Percentiles rank a stretch among this genome's conserved stretches.
Evolutionary conservation across 2,113 vertebrate species (phyloP).

Genomic region (Chloebia gouldiae): DNA sequence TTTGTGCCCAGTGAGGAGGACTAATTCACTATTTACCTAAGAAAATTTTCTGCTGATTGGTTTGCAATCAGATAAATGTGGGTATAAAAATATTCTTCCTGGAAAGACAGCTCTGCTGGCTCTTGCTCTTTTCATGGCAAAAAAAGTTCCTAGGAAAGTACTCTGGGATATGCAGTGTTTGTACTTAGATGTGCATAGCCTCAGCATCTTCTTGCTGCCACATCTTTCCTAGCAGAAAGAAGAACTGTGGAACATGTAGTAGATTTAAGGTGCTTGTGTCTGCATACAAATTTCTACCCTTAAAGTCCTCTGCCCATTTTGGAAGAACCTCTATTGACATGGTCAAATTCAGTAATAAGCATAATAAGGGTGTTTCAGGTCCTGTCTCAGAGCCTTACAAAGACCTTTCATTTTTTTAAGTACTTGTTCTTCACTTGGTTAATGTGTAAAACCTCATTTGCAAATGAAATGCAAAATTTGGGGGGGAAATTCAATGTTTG

Average conservation of each 20-base stretch:
- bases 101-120: neutral
- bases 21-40: neutral
- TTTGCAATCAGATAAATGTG: neutral
- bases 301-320: neutral
- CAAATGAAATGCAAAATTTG: neutral
- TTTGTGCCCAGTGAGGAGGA: neutral
- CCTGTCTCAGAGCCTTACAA: neutral
- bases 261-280: neutral
- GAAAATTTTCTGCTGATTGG: neutral
- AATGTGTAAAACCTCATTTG: neutral
- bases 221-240: neutral
- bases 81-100: neutral
- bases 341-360: neutral
- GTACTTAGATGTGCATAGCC: neutral
- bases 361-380: neutral
- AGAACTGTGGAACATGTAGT: neutral
- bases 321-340: rapidly evolving
- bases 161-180: neutral
- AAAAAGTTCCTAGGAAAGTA: neutral
- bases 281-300: neutral
- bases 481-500: neutral
- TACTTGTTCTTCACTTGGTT: neutral
- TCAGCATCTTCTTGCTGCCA: neutral
- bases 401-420: neutral
- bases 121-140: neutral